Base-by-base conservation (phyloP, 2,888 invertebrate species). In the Pecten maximus region DNA sequence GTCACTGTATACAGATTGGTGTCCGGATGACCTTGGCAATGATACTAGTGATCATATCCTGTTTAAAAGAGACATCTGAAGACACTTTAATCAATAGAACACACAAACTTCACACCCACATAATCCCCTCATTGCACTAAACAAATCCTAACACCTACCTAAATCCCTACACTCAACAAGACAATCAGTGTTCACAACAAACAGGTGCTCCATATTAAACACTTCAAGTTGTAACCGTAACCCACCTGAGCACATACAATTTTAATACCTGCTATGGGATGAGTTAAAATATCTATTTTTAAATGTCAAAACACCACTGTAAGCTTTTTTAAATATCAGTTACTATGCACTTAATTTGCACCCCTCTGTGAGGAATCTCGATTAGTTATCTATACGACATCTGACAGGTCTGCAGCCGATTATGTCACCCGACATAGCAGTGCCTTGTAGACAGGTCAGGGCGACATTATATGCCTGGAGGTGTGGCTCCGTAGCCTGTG, bases 251-350 rank as follows among this genome's bases (percentile, higher is more conserved):
- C 8, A 74, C 28, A 44, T 44, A 74, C 35, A 0, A 74, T 23
- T 35, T 74, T 74, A 74, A 74, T 74, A 74, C 74, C 74, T 74
- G 74, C 35, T 8, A 74, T 35, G 35, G 74, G 74, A 74, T 35
- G 74, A 74, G 28, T 74, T 35, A 4, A 74, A 74, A 28, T 74
- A 74, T 15, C 10, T 74, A 28, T 35, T 74, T 74, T 74, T 74
- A 74, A 74, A 23, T 74, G 74, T 74, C 74, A 74, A 35, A 74
- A 74, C 23, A 74, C 74, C 74, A 35, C n/a, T 8, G 23, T 19
- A 54, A 54, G 54, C 54, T 54, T 6, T 74, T 74, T 60, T 74
- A 74, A 74, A 74, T 74, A 74, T 28, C 35, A 35, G 74, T 74
- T 35, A 35, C 74, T 74, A 74, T 74, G 74, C 74, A 74, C 74